phyloP scores from a whole-genome alignment of 2,113 vertebrate species.

The Craseonycteris thonglongyai region DNA sequence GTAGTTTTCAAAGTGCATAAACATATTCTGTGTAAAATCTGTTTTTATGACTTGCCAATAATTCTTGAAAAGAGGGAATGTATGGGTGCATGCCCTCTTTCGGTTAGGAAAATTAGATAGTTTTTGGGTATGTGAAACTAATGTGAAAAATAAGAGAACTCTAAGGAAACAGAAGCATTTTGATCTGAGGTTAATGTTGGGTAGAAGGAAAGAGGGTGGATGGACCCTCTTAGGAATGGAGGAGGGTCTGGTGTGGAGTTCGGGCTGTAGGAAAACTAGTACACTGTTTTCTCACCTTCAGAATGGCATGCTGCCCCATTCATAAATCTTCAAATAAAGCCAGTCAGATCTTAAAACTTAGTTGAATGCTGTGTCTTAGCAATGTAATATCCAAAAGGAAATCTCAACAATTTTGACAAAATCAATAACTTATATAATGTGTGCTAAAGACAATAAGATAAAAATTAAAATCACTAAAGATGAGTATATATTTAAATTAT shows the following conservation, averaged over 20 bases:
- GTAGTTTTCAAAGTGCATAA: not conserved
- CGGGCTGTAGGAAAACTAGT: not conserved
- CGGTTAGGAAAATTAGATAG: not conserved
- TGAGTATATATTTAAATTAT: not conserved
- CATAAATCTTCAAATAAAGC: not conserved
- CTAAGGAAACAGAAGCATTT: not conserved
- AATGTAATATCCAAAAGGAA: not conserved
- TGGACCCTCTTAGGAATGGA: not conserved
- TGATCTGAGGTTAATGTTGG: not conserved
- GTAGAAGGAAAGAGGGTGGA: not conserved
- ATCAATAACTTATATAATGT: not conserved
- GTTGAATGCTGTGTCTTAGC: not conserved
- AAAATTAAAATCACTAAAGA: not conserved
- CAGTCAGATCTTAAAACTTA: not conserved
- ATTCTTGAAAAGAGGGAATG: not conserved
- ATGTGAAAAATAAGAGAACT: not conserved
- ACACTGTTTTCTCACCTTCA: not conserved
- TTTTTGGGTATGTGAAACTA: not conserved
- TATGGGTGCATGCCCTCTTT: not conserved
- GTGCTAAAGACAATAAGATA: not conserved
- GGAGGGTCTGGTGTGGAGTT: not conserved
- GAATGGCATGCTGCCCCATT: not conserved
- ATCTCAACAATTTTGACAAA: not conserved
- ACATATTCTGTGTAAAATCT: not conserved
- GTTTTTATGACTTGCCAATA: not conserved